These are phyloP conservation scores for Coregonus ussuriensis DNA, from an alignment of 2,797 vertebrate species.

Conservation along the genomic window DNA sequence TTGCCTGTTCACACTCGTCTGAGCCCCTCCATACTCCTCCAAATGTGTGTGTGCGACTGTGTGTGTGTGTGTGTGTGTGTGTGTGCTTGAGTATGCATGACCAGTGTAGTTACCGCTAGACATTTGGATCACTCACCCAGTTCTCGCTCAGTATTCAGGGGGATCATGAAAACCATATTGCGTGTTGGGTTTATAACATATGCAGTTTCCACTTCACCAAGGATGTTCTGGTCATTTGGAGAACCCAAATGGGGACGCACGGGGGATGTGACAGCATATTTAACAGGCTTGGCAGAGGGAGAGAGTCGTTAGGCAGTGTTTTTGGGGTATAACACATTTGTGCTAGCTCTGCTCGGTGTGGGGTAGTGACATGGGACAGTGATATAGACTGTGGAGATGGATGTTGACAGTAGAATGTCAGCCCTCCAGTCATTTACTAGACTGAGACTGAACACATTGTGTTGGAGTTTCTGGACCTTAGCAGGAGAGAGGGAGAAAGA, in stretches of 20 bases:
- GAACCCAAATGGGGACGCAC: conserved; percentile 44
- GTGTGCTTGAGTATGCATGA: conserved; percentile 61
- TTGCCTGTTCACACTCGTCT: conserved; percentile 70
- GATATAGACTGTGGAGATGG: conserved; percentile 74
- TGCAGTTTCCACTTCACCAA: conserved; percentile 66
- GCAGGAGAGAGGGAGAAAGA: conserved; percentile 46
- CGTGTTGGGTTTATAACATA: conserved; percentile 70
- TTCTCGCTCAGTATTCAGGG: conserved; percentile 64
- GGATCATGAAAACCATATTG: conserved; percentile 64
- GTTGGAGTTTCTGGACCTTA: conserved; percentile 67
- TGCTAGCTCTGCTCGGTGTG: conserved; percentile 69
- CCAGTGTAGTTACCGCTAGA: conserved; percentile 65
- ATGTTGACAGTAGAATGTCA: conserved; percentile 80
- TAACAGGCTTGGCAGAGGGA: conserved; percentile 60
- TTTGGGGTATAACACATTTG: conserved; percentile 67
- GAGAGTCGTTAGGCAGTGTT: conserved; percentile 71
- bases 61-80: conserved; percentile 23
- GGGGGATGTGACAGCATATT: conserved; percentile 61
- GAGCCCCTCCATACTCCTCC: conserved; percentile 41
- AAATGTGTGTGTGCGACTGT: conserved; percentile 3
- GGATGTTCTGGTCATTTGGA: conserved; percentile 77
- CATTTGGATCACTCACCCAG: conserved; percentile 67
- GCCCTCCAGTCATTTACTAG: conserved; percentile 78
- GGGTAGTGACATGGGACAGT: conserved; percentile 75
- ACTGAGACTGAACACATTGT: conserved; percentile 60